Evolutionary conservation across 1,140 invertebrate species (phyloP), one percentile per base, ranked within the genome.

Genomic region (Sminthurinus signatus): DNA sequence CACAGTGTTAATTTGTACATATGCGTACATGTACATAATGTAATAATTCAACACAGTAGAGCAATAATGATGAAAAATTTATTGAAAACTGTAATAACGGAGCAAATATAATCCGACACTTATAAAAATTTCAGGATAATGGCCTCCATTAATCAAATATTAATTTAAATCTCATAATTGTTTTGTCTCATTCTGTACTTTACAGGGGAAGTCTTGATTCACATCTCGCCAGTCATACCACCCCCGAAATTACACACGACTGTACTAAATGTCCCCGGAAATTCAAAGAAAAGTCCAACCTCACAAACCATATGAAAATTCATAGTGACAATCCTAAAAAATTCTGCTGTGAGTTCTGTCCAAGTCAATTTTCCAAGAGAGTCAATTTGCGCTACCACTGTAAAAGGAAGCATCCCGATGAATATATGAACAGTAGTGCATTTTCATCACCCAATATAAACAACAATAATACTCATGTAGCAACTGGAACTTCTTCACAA

Each of bases 361-460:
- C 64, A 14, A 68, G 63, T 63, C 64, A 39, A 32, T 71, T 71
- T 52, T 61, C 70, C 36, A 71, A 71, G 48, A 29, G 64, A 51
- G 67, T 71, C n/a, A 71, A 71, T 43, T 42, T 69, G 10, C 67
- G 66, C 19, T 67, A 66, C 54, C 70, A 71, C 51, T 60, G 60
- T 12, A 71, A 71, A 44, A 60, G 70, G 28, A 71, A 71, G 46
- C 70, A 71, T 51, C 65, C 69, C 5, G 44, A 63, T 15, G 27
- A 42, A 56, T 55, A 29, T n/a, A n/a, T n/a, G n/a, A n/a, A n/a
- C n/a, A n/a, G n/a, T n/a, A n/a, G n/a, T n/a, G n/a, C n/a, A n/a
- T n/a, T n/a, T 55, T 48, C 15, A 48, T 50, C 29, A 32, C 44
- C 46, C 43, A 39, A 17, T 29, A 19, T 51, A 36, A 36, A 36